Evolutionary conservation across 2,888 invertebrate species (phyloP).

Genomic region (Aleiodes testaceus): DNA sequence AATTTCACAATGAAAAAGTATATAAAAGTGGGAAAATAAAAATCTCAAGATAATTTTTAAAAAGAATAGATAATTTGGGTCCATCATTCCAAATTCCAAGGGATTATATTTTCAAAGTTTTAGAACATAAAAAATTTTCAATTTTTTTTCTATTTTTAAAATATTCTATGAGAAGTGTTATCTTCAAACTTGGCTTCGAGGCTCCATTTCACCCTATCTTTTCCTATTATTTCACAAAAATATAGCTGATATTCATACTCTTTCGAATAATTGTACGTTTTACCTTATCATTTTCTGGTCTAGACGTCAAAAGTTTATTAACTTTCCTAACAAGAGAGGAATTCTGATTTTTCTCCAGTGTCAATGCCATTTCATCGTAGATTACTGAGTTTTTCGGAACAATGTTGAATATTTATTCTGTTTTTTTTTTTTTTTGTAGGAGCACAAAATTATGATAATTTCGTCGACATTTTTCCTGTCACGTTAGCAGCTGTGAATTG

Average conservation of each 20-base stretch:
- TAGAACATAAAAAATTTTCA: background rate
- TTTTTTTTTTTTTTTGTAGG: too few species aligned
- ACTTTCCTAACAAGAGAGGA: conserved; percentile 64
- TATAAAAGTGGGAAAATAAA: too few species aligned
- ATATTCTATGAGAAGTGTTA: background rate
- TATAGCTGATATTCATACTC: background rate
- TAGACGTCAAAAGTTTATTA: conserved; percentile 67
- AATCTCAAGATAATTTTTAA: too few species aligned
- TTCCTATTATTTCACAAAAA: background rate
- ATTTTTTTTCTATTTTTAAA: background rate
- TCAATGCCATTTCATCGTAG: conserved; percentile 26
- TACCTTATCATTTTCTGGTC: conserved; percentile 71
- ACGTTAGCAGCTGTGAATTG: too few species aligned
- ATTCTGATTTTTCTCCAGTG: conserved; percentile 60
- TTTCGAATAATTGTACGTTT: background rate
- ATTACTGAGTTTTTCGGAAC: background rate
- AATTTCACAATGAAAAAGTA: too few species aligned
- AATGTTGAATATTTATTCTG: too few species aligned
- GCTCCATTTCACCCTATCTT: background rate
- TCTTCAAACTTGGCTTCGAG: background rate
- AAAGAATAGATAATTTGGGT: too few species aligned
- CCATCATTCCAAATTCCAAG: too few species aligned
- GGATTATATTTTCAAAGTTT: too few species aligned
- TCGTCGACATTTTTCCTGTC: too few species aligned
- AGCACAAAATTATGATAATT: too few species aligned